Evolutionary conservation across 92 coral and sea anemone genomes (phyloP).

Genomic region (Chrysogorgia sp.): DNA sequence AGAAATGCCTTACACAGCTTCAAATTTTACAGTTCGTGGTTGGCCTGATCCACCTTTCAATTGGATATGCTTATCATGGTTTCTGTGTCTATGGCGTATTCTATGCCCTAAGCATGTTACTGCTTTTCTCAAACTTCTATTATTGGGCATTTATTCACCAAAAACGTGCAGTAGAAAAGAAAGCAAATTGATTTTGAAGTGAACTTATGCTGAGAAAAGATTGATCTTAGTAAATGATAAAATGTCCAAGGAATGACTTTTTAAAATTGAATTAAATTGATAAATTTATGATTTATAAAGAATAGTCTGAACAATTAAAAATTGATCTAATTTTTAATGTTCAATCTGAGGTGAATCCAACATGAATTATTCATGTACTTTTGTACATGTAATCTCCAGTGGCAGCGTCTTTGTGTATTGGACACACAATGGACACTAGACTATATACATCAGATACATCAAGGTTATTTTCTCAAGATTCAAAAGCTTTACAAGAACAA

Average conservation of each 20-base stretch:
- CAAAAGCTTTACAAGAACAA: no score
- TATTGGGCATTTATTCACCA: conserved; percentile 73
- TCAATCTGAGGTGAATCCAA: no score
- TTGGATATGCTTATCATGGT: conserved; percentile 75
- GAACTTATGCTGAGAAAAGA: neutral
- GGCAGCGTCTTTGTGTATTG: no score
- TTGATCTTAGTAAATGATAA: neutral
- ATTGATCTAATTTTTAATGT: no score
- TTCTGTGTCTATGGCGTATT: conserved; percentile 76
- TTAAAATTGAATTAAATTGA: no score
- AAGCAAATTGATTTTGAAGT: neutral
- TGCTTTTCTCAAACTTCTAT: conserved; percentile 81
- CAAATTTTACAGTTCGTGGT: conserved; percentile 78
- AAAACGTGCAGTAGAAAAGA: conserved; percentile 13
- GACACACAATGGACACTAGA: no score
- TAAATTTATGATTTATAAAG: no score
- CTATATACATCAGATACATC: no score
- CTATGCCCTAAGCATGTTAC: conserved; percentile 74
- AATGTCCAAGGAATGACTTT: neutral
- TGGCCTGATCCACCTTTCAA: conserved; percentile 67
- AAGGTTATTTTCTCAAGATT: no score
- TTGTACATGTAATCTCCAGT: no score
- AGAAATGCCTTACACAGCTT: conserved; percentile 72
- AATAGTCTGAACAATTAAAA: no score
- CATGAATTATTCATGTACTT: no score